Base-by-base conservation (phyloP, 2,888 invertebrate species). In the Glaucopsyche alexis region DNA sequence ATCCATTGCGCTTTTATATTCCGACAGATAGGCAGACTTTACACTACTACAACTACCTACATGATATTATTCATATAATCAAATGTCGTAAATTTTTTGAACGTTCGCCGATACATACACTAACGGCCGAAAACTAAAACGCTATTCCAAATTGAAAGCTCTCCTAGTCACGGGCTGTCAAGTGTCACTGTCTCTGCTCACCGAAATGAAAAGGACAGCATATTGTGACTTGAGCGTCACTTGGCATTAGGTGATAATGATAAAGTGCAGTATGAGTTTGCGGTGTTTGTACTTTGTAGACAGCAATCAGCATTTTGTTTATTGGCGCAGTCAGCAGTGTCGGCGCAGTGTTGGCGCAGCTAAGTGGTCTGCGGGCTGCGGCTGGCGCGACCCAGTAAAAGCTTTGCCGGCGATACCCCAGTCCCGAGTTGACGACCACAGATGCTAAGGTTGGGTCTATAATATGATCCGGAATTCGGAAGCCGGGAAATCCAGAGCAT, bases 351-450 rank as follows among this genome's bases (percentile, higher is more conserved):
- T 60, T 29, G 55, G 55, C 55, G 60, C 60, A 38, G 60, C 29
- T 13, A 60, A 60, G 60, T 60, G 60, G 29, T 60, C 60, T 60
- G 60, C 29, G 60, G 60, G 6, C 29, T 60, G 60, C 60, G 19
- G 55, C 55, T 11, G 19, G 6, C 52, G 52, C 52, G 29, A 29
- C 2, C n/a, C 52, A 55, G 52, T 55, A 16, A 55, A 55, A 55
- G 52, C 52, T 16, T 60, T 16, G 11, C 16, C 55, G 55, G 60
- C 29, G 60, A 60, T 60, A 29, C 29, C 29, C 29, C 60, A 60
- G 29, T 11, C 13, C 29, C 60, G 29, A 60, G 29, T 60, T 60
- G 29, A 13, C 29, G 11, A 55, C 55, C 16, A 55, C 19, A 55
- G 55, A 38, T 60, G 13, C 11, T 60, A 55, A 19, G 29, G 29